phyloP scores from a whole-genome alignment of 2,113 vertebrate genomes.

The Erpornis zantholeuca region DNA sequence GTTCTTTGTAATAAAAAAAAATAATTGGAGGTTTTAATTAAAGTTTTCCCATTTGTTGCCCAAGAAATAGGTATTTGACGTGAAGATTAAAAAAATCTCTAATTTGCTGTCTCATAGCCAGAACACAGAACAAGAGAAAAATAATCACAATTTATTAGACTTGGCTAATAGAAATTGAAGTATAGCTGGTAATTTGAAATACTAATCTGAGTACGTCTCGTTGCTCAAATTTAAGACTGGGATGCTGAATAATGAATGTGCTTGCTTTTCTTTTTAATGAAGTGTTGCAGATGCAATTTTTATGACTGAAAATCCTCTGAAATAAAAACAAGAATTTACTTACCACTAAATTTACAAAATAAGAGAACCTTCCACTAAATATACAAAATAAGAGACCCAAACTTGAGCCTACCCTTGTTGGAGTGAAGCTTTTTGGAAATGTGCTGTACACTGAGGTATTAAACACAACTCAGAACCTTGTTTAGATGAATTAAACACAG shows the following conservation, averaged over 20 bases:
- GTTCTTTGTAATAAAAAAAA: not conserved
- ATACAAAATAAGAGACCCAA: not conserved
- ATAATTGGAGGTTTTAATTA: not conserved
- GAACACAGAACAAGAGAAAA: not conserved
- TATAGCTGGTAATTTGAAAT: not conserved
- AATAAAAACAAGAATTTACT: not conserved
- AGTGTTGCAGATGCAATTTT: not conserved
- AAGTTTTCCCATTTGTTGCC: not conserved
- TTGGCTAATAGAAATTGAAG: not conserved
- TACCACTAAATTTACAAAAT: not conserved
- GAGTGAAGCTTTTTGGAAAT: not conserved
- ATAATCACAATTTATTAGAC: not conserved
- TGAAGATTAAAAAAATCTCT: not conserved
- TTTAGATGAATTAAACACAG: not conserved
- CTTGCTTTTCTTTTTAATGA: not conserved
- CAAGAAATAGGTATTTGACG: not conserved
- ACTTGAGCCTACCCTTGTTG: not conserved
- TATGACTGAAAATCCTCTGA: not conserved
- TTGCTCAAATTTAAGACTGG: not conserved
- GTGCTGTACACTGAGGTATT: fast-evolving
- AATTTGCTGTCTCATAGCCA: not conserved
- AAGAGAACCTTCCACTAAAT: not conserved
- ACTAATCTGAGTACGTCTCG: not conserved
- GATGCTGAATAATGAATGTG: not conserved
- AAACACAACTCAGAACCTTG: not conserved